These are phyloP conservation scores for Elymnias hypermnestra DNA, from an alignment of 1,140 invertebrate species.

Conservation along the genomic window DNA sequence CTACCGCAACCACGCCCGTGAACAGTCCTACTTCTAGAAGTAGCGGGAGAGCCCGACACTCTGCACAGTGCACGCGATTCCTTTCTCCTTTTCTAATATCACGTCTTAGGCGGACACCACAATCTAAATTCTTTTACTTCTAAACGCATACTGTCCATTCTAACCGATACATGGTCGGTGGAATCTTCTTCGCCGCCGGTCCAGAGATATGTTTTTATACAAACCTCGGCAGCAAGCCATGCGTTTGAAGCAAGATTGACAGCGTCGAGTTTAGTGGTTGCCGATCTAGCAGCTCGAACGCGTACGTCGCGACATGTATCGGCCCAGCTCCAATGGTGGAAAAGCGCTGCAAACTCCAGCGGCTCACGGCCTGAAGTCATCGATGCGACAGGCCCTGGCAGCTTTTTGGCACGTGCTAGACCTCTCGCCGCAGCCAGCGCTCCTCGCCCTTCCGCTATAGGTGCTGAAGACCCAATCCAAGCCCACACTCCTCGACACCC, in stretches of 20 bases:
- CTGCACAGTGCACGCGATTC: too few relatives aligned
- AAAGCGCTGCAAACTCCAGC: constrained; percentile 89
- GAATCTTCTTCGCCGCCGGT: too few relatives aligned
- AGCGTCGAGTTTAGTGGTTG: constrained; percentile 83
- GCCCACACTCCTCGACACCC: constrained; percentile 93
- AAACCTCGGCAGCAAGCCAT: constrained; percentile 67
- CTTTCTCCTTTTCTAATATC: too few relatives aligned
- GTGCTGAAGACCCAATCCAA: constrained; percentile 90
- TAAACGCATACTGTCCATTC: too few relatives aligned
- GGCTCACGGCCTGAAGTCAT: constrained; percentile 90
- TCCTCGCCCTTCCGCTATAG: constrained; percentile 91
- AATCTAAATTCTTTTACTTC: too few relatives aligned
- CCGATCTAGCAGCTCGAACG: constrained; percentile 72
- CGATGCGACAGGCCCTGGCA: constrained; percentile 85
- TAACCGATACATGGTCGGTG: too few relatives aligned
- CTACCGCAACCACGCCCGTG: too few relatives aligned
- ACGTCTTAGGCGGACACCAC: too few relatives aligned
- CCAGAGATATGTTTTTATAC: too few relatives aligned
- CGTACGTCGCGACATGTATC: constrained; percentile 47
- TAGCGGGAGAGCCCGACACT: too few relatives aligned
- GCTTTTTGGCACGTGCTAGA: constrained; percentile 92
- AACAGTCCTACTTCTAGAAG: too few relatives aligned
- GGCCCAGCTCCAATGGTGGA: constrained; percentile 83
- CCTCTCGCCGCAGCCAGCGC: constrained; percentile 87
- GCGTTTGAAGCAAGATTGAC: constrained; percentile 79